A percentile compares a stretch with the other conserved stretches of the same genome.
These are phyloP conservation scores for Camponotus floridanus DNA, from an alignment of 1,140 invertebrate species.

Conservation along the genomic window DNA sequence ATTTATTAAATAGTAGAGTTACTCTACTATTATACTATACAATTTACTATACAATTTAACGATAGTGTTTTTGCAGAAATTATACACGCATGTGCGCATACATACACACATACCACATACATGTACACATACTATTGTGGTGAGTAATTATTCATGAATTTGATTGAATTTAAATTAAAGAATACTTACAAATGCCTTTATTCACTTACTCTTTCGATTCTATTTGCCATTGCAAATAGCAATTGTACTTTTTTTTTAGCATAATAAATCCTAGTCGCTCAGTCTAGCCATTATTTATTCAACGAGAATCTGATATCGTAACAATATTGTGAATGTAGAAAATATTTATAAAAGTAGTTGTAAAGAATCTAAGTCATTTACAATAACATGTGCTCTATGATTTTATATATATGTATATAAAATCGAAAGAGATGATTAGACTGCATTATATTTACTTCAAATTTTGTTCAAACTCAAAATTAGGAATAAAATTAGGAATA, in stretches of 20 bases:
- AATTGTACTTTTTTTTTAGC: slow-evolving; percentile 32
- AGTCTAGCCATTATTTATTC: slow-evolving; percentile 75
- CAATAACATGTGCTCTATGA: slow-evolving; percentile 43
- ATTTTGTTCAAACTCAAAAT: slow-evolving; percentile 25
- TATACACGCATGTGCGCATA: no score
- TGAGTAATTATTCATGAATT: not conserved
- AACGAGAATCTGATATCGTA: slow-evolving; percentile 60
- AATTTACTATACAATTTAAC: not conserved
- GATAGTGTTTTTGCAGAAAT: no score
- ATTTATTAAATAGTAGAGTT: not conserved
- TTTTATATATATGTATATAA: slow-evolving; percentile 50
- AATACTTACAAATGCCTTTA: slow-evolving; percentile 7
- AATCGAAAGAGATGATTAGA: slow-evolving; percentile 25
- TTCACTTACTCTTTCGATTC: slow-evolving; percentile 24
- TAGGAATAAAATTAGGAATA: not conserved
- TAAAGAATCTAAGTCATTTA: slow-evolving; percentile 63
- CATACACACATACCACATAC: no score
- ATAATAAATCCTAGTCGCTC: slow-evolving; percentile 77
- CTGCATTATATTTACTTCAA: slow-evolving; percentile 27
- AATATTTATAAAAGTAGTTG: slow-evolving; percentile 63
- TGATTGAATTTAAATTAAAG: not conserved
- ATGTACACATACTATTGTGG: not conserved
- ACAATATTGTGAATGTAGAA: slow-evolving; percentile 68
- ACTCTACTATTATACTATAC: no score
- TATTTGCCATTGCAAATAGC: slow-evolving; percentile 19